phyloP scores from a whole-genome alignment of 1,140 invertebrate genomes.

The Pseudachorutes palmiensis region DNA sequence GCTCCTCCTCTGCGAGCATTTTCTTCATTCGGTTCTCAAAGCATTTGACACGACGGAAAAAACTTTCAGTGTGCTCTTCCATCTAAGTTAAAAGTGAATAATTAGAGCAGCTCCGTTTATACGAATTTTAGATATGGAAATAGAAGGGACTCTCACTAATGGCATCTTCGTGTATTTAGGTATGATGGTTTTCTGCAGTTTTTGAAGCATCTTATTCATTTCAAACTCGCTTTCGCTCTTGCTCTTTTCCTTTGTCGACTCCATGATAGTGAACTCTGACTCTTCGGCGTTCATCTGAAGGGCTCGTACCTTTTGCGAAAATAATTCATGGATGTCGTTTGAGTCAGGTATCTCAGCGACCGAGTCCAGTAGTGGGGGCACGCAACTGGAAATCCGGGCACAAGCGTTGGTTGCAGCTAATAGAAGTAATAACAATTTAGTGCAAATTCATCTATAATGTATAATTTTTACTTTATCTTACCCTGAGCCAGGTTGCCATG shows the following conservation, averaged over 20 bases:
- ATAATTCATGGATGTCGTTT: not conserved
- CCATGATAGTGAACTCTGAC: constrained; percentile 14
- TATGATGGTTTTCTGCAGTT: constrained; percentile 24
- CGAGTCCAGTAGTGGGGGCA: not conserved
- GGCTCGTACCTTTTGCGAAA: not conserved
- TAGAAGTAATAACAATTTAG: no score
- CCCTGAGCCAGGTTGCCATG: constrained; percentile 20
- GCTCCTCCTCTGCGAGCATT: constrained; percentile 21
- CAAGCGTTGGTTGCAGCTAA: no score
- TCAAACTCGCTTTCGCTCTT: constrained; percentile 18
- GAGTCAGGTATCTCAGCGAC: not conserved
- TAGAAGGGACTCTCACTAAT: no score
- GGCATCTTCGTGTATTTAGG: constrained; percentile 23
- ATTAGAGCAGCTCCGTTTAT: no score
- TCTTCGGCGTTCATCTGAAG: not conserved
- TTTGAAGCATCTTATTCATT: constrained; percentile 16
- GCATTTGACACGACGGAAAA: constrained; percentile 19
- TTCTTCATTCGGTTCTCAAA: constrained; percentile 32
- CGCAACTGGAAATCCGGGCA: no score
- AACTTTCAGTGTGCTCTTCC: constrained; percentile 23
- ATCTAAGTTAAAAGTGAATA: constrained; percentile 29
- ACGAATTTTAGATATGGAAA: no score
- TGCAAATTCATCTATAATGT: no score
- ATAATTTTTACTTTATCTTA: no score
- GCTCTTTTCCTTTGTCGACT: constrained; percentile 22